These are phyloP conservation scores for Ophiothrix spiculata DNA, from an alignment of 35 echinoderm and acorn worm species.

Conservation along the genomic window DNA sequence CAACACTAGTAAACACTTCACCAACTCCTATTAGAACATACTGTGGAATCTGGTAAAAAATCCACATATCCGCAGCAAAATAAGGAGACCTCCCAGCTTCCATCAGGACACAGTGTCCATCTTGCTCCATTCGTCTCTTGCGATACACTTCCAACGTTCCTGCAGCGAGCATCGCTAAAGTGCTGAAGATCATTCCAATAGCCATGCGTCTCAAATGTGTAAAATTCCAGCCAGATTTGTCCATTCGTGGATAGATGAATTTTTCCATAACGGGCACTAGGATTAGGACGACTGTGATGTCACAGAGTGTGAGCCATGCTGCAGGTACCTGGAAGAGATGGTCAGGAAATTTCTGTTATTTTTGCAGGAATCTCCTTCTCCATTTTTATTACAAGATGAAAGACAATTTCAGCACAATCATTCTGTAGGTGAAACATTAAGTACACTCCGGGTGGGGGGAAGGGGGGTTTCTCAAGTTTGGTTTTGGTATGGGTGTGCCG, in stretches of 20 bases:
- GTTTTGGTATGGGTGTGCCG: too few relatives aligned
- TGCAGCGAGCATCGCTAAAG: slow-evolving; percentile 52
- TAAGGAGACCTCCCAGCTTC: slow-evolving; percentile 27
- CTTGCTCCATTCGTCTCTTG: neutral
- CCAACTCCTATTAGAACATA: slow-evolving; percentile 88
- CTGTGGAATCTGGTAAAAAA: slow-evolving; percentile 89
- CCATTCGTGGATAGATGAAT: slow-evolving; percentile 64
- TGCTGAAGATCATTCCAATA: slow-evolving; percentile 86
- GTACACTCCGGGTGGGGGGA: too few relatives aligned
- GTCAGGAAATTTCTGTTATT: too few relatives aligned
- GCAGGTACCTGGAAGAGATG: slow-evolving; percentile 62
- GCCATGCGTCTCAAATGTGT: slow-evolving; percentile 71
- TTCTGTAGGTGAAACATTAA: too few relatives aligned
- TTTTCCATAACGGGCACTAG: slow-evolving; percentile 85
- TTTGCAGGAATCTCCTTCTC: too few relatives aligned
- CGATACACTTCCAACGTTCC: slow-evolving; percentile 65
- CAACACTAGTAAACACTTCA: slow-evolving; percentile 93
- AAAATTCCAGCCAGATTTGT: slow-evolving; percentile 51
- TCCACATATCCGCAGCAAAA: slow-evolving; percentile 59
- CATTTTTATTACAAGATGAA: too few relatives aligned
- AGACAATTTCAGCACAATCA: too few relatives aligned
- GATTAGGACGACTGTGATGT: slow-evolving; percentile 58
- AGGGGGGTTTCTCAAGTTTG: too few relatives aligned
- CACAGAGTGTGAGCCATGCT: slow-evolving; percentile 73
- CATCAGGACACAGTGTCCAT: neutral